phyloP scores from a whole-genome alignment of 1,140 invertebrate genomes.

The Rhagoletis pomonella region DNA sequence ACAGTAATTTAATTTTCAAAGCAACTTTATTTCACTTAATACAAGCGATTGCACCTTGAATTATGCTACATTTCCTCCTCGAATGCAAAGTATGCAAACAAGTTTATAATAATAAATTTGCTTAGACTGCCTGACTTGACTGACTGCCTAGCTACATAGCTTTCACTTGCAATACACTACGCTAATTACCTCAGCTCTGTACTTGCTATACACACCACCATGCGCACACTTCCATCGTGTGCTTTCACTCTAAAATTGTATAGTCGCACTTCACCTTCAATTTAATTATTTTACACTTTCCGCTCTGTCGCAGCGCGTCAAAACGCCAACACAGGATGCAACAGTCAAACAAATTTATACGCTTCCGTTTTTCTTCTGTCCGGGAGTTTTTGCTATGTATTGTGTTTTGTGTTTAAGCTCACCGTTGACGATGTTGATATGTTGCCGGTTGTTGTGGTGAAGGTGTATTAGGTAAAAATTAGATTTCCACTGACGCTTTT shows the following conservation, averaged over 20 bases:
- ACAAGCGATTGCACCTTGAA: background rate
- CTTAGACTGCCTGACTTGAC: background rate
- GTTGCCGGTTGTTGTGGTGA: background rate
- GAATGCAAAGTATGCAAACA: constrained; percentile 25
- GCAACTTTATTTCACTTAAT: background rate
- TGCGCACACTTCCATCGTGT: background rate
- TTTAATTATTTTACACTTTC: constrained; percentile 51
- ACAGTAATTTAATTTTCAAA: too few relatives aligned
- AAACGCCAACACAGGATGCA: constrained; percentile 28
- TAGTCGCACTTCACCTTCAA: constrained; percentile 42
- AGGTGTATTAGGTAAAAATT: background rate
- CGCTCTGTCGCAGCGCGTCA: background rate
- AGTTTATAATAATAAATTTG: constrained; percentile 45
- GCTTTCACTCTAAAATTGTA: background rate
- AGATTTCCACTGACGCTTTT: constrained; percentile 27
- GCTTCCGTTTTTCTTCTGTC: background rate
- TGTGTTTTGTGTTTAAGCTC: background rate
- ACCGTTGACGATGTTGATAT: background rate
- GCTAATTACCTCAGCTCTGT: constrained; percentile 2
- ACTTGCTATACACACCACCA: too few relatives aligned
- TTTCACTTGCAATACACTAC: background rate
- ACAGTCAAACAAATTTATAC: constrained; percentile 46
- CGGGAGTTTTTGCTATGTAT: background rate
- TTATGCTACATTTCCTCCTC: background rate
- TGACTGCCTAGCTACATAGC: too few relatives aligned